phyloP scores from a whole-genome alignment of 2,797 vertebrate genomes.

The Naso thynnoides region DNA sequence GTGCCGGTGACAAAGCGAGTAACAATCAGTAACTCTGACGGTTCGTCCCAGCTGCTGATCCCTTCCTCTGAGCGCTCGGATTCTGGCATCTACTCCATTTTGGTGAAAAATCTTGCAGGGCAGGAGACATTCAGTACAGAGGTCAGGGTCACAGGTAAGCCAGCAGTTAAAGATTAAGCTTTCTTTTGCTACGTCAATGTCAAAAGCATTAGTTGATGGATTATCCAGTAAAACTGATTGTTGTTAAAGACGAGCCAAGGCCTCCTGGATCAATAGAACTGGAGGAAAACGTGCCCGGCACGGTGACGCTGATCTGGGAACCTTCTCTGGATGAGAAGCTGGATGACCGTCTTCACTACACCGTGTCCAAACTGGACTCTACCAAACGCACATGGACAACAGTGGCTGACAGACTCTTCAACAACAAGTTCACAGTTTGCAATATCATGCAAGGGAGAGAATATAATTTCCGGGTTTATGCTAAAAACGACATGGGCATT shows the following conservation, averaged over 20 bases:
- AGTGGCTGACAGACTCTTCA: slow-evolving; percentile 87
- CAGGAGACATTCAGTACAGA: slow-evolving; percentile 84
- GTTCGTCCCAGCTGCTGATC: slow-evolving; percentile 86
- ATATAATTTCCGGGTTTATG: slow-evolving; percentile 90
- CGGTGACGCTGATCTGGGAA: slow-evolving; percentile 89
- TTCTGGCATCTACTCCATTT: slow-evolving; percentile 85
- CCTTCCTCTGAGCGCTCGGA: slow-evolving; percentile 84
- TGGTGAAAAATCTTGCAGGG: slow-evolving; percentile 81
- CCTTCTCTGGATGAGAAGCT: slow-evolving; percentile 88
- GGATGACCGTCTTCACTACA: slow-evolving; percentile 86
- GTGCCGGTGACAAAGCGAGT: slow-evolving; percentile 80
- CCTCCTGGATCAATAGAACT: slow-evolving; percentile 86
- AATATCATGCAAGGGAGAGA: slow-evolving; percentile 85
- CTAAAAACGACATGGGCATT: slow-evolving; percentile 88
- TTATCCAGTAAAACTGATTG: slow-evolving; percentile 1
- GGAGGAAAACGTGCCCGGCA: slow-evolving; percentile 87
- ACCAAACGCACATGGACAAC: slow-evolving; percentile 81
- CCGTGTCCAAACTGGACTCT: slow-evolving; percentile 85
- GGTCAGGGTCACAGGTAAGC: slow-evolving; percentile 88
- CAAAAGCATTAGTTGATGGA: not conserved
- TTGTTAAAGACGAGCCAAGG: slow-evolving; percentile 85
- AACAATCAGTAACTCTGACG: slow-evolving; percentile 78
- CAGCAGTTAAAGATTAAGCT: not conserved
- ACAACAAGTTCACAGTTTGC: slow-evolving; percentile 88
- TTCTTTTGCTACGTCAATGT: not conserved